phyloP scores from a whole-genome alignment of 2,797 vertebrate genomes.

The Lindbergichthys nudifrons region DNA sequence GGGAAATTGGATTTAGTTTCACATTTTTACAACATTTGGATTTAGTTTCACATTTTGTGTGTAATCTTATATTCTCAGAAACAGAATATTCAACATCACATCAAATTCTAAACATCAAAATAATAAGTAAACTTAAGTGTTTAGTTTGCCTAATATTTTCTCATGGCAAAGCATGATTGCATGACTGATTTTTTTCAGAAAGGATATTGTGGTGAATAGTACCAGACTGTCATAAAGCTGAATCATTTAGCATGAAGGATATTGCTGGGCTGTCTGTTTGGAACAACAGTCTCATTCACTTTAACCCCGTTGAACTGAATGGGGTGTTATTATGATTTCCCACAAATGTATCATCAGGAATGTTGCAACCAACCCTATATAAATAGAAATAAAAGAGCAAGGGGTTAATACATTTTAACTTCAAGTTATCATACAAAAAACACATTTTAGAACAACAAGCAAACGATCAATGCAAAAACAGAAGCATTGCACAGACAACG shows the following conservation, averaged over 20 bases:
- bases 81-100: neutral
- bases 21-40: neutral
- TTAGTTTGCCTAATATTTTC: neutral
- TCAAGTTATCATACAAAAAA: conserved; percentile 7
- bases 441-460: conserved; percentile 12
- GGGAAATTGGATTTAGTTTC: neutral
- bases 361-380: conserved; percentile 17
- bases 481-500: neutral
- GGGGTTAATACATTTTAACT: neutral
- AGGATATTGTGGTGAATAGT: conserved; percentile 22
- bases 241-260: conserved; percentile 29
- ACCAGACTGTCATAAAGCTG: conserved; percentile 9
- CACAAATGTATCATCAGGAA: conserved; percentile 6
- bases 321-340: conserved; percentile 33
- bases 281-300: conserved; percentile 30
- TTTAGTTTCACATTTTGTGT: neutral
- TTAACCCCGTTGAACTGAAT: conserved; percentile 11
- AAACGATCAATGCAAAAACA: neutral
- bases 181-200: neutral
- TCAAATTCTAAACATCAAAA: neutral
- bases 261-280: conserved; percentile 10
- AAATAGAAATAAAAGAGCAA: conserved; percentile 11
- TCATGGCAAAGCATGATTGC: neutral
- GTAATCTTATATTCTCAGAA: neutral
- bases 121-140: neutral